A percentile compares a stretch with the other conserved stretches of the same genome.
phyloP scores from a whole-genome alignment of 2,888 invertebrate genomes.

The Thymelicus sylvestris region DNA sequence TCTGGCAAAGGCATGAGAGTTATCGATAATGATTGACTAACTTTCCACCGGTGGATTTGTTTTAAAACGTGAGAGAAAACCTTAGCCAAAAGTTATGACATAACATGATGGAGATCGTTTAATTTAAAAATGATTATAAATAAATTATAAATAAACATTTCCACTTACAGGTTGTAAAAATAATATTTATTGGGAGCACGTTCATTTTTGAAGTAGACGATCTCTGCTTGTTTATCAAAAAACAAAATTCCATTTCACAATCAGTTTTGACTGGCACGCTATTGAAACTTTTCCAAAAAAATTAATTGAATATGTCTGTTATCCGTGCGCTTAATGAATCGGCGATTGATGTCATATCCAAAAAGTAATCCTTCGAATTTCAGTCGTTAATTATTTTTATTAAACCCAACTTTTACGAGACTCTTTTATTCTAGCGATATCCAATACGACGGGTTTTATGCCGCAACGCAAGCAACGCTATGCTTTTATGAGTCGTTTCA shows the following conservation, averaged over 20 bases:
- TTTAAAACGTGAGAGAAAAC: background rate
- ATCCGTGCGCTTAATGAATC: slow-evolving; percentile 35
- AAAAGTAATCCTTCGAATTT: slow-evolving; percentile 44
- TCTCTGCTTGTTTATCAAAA: background rate
- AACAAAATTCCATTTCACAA: slow-evolving; percentile 20
- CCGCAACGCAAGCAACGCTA: slow-evolving; percentile 55
- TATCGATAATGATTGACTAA: too few species aligned
- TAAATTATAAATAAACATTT: too few species aligned
- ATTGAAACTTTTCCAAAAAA: slow-evolving; percentile 23
- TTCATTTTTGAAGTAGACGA: background rate
- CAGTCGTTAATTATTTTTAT: slow-evolving; percentile 53
- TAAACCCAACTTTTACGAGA: slow-evolving; percentile 54
- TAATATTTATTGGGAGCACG: too few species aligned
- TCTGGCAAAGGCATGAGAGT: too few species aligned
- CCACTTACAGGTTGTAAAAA: too few species aligned
- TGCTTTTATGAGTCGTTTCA: slow-evolving; percentile 62
- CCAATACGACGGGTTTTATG: slow-evolving; percentile 61
- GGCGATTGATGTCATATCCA: slow-evolving; percentile 34
- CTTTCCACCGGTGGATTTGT: background rate
- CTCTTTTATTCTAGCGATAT: slow-evolving; percentile 61
- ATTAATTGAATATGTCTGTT: slow-evolving; percentile 37
- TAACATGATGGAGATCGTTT: background rate
- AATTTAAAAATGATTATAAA: too few species aligned
- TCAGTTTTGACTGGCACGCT: slow-evolving; percentile 16
- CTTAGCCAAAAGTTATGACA: background rate